phyloP scores from a whole-genome alignment of 2,888 invertebrate species.

The Leptodirus hochenwartii region DNA sequence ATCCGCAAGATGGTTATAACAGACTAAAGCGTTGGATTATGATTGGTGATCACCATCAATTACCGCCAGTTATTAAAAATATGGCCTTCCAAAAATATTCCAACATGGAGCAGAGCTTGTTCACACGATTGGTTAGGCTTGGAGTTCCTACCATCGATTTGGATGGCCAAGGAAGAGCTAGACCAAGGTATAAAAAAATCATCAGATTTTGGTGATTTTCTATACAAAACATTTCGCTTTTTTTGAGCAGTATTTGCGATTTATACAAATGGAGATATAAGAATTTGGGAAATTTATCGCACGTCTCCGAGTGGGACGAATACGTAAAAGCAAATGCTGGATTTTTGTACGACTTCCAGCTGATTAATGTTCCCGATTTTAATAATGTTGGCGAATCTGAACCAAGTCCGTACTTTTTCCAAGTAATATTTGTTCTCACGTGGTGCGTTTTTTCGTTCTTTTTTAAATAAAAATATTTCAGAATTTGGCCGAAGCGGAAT shows the following conservation, averaged over 20 bases:
- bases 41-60: constrained; percentile 99
- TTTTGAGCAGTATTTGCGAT: constrained; percentile 56
- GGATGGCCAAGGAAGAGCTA: constrained; percentile 92
- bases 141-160: constrained; percentile 95
- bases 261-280: constrained; percentile 95
- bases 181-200: constrained; percentile 42
- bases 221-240: constrained; percentile 3
- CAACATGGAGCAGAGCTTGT: constrained; percentile 98
- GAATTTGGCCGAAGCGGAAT: constrained; percentile 83
- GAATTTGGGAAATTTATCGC: constrained; percentile 81
- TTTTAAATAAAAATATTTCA: too few species aligned
- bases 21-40: constrained; percentile 98
- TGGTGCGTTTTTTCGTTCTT: constrained; percentile 9
- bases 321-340: constrained; percentile 87
- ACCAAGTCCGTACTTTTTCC: constrained; percentile 97
- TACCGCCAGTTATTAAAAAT: constrained; percentile 98
- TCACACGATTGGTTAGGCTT: constrained; percentile 86
- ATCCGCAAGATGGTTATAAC: constrained; percentile 91
- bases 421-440: constrained; percentile 34
- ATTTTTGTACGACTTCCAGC: constrained; percentile 80
- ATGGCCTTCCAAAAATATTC: constrained; percentile 99
- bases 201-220: constrained; percentile 4
- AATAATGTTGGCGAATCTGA: constrained; percentile 94
- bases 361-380: constrained; percentile 92
- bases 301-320: constrained; percentile 68